These are phyloP conservation scores for Himalopsyche tibetana DNA, from an alignment of 2,888 invertebrate genomes.

Conservation along the genomic window DNA sequence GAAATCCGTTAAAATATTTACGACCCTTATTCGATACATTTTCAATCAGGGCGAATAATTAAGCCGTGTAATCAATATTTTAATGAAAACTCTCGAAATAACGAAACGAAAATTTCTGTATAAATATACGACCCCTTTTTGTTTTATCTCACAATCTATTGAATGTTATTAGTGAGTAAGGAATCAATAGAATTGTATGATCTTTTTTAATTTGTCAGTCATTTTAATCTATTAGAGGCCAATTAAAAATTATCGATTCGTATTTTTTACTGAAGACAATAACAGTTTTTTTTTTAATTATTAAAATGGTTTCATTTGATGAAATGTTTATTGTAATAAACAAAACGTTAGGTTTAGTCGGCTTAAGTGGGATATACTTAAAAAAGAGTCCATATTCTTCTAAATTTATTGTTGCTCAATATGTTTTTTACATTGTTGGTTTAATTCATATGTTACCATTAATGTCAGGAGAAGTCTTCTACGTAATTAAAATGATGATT, in stretches of 20 bases:
- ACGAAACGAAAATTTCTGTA: not conserved
- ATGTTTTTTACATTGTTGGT: constrained; percentile 51
- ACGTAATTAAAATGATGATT: constrained; percentile 15
- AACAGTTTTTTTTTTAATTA: not conserved
- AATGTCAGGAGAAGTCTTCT: constrained; percentile 52
- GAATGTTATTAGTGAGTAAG: not conserved
- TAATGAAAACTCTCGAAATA: not conserved
- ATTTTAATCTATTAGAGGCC: not conserved
- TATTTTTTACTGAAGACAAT: not conserved
- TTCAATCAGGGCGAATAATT: not conserved
- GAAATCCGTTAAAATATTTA: not conserved
- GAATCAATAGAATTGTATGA: not conserved
- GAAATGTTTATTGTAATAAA: constrained; percentile 59
- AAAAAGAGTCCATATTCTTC: constrained; percentile 42
- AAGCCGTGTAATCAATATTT: not conserved
- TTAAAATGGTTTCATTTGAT: constrained; percentile 58
- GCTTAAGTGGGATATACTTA: constrained; percentile 59
- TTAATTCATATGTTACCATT: constrained; percentile 54
- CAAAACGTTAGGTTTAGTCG: constrained; percentile 55
- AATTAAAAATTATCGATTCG: not conserved
- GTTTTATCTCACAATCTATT: constrained; percentile 8
- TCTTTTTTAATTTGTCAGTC: not conserved
- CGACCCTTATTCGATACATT: not conserved
- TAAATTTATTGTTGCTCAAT: constrained; percentile 49
- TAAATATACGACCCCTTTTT: not conserved